Evolutionary conservation across 64 coral and sea anemone genomes (phyloP).

Genomic region (Astreopora myriophthalma): DNA sequence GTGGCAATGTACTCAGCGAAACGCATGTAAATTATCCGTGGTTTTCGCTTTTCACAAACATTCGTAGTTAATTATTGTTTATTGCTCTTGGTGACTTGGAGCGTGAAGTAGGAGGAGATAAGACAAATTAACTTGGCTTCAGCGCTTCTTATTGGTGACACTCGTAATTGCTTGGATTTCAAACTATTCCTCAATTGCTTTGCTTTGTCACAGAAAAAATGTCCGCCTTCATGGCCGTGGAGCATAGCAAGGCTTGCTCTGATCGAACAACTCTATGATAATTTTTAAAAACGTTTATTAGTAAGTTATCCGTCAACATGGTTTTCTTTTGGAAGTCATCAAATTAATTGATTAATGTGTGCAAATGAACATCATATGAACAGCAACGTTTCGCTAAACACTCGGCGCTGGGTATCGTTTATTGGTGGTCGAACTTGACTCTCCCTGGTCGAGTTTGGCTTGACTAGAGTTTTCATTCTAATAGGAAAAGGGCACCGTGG

Average conservation of each 20-base stretch:
- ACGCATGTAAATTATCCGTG: conserved; percentile 12
- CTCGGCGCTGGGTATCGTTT: not conserved
- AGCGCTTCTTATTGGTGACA: not conserved
- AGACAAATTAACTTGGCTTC: conserved; percentile 25
- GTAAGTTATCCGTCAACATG: not conserved
- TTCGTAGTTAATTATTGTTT: conserved; percentile 59
- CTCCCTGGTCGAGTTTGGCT: too few relatives aligned
- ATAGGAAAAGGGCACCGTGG: not conserved
- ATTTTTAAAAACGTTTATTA: not conserved
- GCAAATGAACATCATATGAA: conserved; percentile 29
- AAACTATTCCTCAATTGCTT: not conserved
- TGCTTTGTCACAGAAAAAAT: not conserved
- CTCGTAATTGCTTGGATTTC: conserved; percentile 41
- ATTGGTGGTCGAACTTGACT: conserved; percentile 22
- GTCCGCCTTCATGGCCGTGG: not conserved
- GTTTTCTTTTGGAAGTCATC: not conserved
- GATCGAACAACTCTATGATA: not conserved
- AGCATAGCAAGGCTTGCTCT: not conserved
- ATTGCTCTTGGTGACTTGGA: conserved; percentile 2
- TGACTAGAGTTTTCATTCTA: not conserved
- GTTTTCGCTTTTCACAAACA: conserved; percentile 22
- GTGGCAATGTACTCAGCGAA: conserved; percentile 45
- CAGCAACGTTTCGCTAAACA: not conserved
- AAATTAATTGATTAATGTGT: conserved; percentile 40
- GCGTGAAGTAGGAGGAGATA: conserved; percentile 40